These are phyloP conservation scores for Serripes groenlandicus DNA, from an alignment of 2,888 invertebrate genomes.

Conservation along the genomic window DNA sequence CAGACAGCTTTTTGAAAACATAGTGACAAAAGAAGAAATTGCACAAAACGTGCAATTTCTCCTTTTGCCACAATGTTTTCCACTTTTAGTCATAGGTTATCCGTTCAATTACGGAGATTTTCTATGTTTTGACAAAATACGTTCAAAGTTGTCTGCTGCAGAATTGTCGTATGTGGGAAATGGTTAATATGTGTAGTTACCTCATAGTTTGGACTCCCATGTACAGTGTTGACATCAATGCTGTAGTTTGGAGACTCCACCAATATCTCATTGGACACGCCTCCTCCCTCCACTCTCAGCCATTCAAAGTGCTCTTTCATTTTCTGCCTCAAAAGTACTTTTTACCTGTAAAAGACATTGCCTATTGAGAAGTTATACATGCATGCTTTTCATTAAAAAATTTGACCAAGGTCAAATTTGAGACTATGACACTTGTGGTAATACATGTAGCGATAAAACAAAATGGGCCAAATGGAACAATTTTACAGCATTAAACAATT, in stretches of 20 bases:
- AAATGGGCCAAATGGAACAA: neutral
- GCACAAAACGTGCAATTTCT: too few relatives aligned
- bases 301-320: neutral
- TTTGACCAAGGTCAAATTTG: neutral
- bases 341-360: neutral
- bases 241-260: neutral
- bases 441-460: neutral
- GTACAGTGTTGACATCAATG: constrained; percentile 3
- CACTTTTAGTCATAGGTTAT: too few relatives aligned
- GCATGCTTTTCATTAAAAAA: neutral
- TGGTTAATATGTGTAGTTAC: constrained; percentile 12
- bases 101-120: too few relatives aligned
- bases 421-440: neutral
- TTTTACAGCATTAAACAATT: neutral
- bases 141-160: too few relatives aligned
- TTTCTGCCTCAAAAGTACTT: neutral
- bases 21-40: too few relatives aligned
- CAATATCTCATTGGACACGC: neutral
- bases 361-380: neutral
- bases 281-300: neutral
- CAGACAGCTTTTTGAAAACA: too few relatives aligned
- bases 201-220: constrained; percentile 29
- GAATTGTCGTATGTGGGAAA: too few relatives aligned
- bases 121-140: too few relatives aligned
- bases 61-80: too few relatives aligned